A percentile compares a stretch with the other conserved stretches of the same genome.
These are phyloP conservation scores for Biston stratarius DNA, from an alignment of 2,888 invertebrate genomes.

Conservation along the genomic window DNA sequence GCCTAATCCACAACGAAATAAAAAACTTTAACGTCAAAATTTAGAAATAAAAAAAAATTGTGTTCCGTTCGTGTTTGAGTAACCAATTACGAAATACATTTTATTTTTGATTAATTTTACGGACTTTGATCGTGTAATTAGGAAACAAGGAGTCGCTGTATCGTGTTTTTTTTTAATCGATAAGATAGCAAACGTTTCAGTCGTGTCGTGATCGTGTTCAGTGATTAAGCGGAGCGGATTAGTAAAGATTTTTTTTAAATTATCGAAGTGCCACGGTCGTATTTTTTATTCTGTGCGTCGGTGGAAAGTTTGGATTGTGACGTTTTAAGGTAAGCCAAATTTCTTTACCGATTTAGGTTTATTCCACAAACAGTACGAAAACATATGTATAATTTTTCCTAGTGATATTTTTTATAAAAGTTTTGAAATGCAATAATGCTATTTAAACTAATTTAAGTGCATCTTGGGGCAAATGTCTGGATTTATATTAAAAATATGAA, in stretches of 20 bases:
- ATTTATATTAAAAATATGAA: too few species aligned
- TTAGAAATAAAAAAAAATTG: conserved; percentile 11
- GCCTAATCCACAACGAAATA: conserved; percentile 61
- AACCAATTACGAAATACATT: conserved; percentile 7
- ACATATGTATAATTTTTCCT: too few species aligned
- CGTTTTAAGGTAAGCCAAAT: conserved; percentile 66
- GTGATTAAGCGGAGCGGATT: conserved; percentile 68
- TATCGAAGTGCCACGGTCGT: conserved; percentile 57
- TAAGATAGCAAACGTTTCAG: conserved; percentile 66
- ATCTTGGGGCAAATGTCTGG: too few species aligned
- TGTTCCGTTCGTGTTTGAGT: conserved; percentile 15
- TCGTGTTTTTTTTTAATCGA: conserved; percentile 56
- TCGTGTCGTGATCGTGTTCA: conserved; percentile 71
- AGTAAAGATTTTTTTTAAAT: conserved; percentile 57
- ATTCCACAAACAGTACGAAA: too few species aligned
- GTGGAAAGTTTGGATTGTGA: conserved; percentile 74
- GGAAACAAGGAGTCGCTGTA: conserved; percentile 46
- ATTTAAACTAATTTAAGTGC: too few species aligned
- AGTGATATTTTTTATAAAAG: too few species aligned
- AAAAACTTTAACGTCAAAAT: conserved; percentile 21
- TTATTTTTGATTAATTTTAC: conserved; percentile 37
- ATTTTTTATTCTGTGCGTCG: conserved; percentile 40
- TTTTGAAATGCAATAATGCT: too few species aligned
- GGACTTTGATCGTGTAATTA: conserved; percentile 58
- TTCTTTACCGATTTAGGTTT: conserved; percentile 24